These are phyloP conservation scores for Stenurella melanura DNA, from an alignment of 2,888 invertebrate species.

Conservation along the genomic window DNA sequence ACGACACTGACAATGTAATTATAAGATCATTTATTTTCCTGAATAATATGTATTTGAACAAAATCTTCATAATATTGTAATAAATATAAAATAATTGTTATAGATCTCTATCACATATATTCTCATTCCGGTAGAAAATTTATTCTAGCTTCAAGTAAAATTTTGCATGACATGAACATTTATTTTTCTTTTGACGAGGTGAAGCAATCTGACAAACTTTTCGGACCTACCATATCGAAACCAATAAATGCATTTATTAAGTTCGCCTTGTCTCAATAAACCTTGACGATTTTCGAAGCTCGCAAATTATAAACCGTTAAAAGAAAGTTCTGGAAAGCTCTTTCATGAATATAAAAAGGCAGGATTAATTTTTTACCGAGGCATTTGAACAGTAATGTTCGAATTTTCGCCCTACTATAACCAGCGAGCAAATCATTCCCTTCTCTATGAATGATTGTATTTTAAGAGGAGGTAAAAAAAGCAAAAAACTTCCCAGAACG, in stretches of 20 bases:
- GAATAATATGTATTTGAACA: no score
- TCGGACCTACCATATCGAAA: no score
- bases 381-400: constrained; percentile 27
- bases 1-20: no score
- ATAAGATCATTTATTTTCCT: no score
- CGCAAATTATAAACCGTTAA: constrained; percentile 19
- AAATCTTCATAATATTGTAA: no score
- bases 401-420: constrained; percentile 24
- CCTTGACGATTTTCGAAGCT: neutral
- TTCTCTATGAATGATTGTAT: neutral
- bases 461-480: constrained; percentile 32
- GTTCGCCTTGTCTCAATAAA: neutral
- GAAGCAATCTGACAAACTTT: no score
- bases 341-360: constrained; percentile 9
- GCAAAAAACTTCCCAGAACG: constrained; percentile 41
- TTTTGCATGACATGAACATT: no score
- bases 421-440: constrained; percentile 20
- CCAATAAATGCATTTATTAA: neutral
- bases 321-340: neutral
- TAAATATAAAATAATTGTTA: no score
- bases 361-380: constrained; percentile 25
- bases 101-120: no score
- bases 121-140: no score
- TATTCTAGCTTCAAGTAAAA: no score
- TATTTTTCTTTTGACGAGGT: no score